phyloP scores from a whole-genome alignment of 2,113 vertebrate genomes.

The Nansenia antarctica region DNA sequence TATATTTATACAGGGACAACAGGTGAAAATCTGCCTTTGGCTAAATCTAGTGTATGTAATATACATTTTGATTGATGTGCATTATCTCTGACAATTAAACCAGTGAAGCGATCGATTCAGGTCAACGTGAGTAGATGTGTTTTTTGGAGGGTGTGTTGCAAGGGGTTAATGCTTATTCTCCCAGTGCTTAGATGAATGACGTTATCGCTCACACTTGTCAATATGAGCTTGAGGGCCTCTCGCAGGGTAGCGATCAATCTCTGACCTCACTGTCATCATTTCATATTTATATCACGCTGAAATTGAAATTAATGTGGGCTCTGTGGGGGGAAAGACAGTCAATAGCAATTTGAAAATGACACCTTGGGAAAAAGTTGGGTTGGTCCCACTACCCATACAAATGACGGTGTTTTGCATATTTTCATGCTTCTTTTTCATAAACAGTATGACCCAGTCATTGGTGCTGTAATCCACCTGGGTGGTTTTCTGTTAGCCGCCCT shows the following conservation, averaged over 20 bases:
- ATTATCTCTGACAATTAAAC: too few relatives aligned
- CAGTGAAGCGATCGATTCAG: too few relatives aligned
- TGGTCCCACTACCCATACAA: not conserved
- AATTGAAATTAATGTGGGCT: slow-evolving; percentile 7
- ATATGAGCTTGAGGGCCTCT: slow-evolving; percentile 26
- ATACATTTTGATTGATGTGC: too few relatives aligned
- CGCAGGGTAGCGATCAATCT: slow-evolving; percentile 9
- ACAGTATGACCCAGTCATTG: not conserved
- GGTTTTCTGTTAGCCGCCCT: too few relatives aligned
- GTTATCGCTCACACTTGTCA: slow-evolving; percentile 26
- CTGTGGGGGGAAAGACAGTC: not conserved
- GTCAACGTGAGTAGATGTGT: too few relatives aligned
- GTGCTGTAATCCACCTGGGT: too few relatives aligned
- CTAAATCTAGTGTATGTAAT: too few relatives aligned
- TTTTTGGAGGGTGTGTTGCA: too few relatives aligned
- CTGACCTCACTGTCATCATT: slow-evolving; percentile 24
- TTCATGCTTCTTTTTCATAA: not conserved
- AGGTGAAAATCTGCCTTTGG: too few relatives aligned
- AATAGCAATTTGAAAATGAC: slow-evolving; percentile 31
- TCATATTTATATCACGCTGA: slow-evolving; percentile 5
- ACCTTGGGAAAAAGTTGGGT: not conserved
- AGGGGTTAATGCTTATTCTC: not conserved
- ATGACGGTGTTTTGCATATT: not conserved
- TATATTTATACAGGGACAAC: too few relatives aligned
- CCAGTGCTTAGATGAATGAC: slow-evolving; percentile 19